phyloP scores from a whole-genome alignment of 1,140 invertebrate species.

The Tachypleus tridentatus region DNA sequence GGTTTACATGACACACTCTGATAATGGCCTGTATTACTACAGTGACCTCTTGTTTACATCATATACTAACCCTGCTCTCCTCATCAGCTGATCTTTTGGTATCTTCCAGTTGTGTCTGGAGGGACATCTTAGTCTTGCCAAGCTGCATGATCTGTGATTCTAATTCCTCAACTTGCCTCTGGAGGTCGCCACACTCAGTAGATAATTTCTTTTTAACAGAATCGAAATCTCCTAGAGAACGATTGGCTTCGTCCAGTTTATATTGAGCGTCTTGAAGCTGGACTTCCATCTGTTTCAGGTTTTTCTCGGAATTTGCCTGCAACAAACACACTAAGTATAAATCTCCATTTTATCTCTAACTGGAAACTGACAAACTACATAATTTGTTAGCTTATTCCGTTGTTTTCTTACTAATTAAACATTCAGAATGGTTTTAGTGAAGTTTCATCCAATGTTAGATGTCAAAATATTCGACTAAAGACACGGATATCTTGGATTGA shows the following conservation, averaged over 20 bases:
- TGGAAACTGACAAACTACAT: too few relatives aligned
- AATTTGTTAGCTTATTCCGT: too few relatives aligned
- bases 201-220: slow-evolving; percentile 92
- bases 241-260: slow-evolving; percentile 91
- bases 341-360: too few relatives aligned
- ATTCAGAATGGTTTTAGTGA: too few relatives aligned
- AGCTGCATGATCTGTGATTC: slow-evolving; percentile 92
- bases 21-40: too few relatives aligned
- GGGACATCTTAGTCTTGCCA: slow-evolving; percentile 90
- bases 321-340: neutral
- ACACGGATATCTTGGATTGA: too few relatives aligned
- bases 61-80: slow-evolving; percentile 55
- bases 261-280: slow-evolving; percentile 87
- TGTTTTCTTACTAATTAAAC: too few relatives aligned
- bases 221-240: slow-evolving; percentile 88
- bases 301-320: slow-evolving; percentile 89
- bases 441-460: too few relatives aligned
- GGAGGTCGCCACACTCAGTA: slow-evolving; percentile 89
- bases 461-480: too few relatives aligned
- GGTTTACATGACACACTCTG: too few relatives aligned
- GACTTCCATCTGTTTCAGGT: slow-evolving; percentile 88
- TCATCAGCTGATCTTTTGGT: slow-evolving; percentile 94
- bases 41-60: neutral
- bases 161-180: slow-evolving; percentile 89
- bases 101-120: slow-evolving; percentile 91